phyloP scores from a whole-genome alignment of 2,888 invertebrate genomes.

The Plutella xylostella region DNA sequence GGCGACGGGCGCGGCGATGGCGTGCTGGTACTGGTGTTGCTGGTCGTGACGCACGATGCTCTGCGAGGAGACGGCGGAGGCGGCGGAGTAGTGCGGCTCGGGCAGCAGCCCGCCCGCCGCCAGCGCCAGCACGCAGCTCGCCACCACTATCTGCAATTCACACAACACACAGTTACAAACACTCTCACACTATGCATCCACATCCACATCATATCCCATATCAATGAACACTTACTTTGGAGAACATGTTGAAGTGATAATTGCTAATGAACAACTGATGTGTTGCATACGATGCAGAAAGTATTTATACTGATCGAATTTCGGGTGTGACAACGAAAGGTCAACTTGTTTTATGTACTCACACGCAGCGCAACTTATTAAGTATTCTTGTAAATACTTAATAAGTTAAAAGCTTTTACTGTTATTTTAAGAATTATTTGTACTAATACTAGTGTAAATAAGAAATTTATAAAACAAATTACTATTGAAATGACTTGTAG shows the following conservation, averaged over 20 bases:
- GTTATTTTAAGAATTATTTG: no score
- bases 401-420: no score
- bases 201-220: not conserved
- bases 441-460: no score
- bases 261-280: conserved; percentile 17
- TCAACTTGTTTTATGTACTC: no score
- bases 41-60: conserved; percentile 23
- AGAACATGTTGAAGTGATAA: conserved; percentile 18
- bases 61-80: conserved; percentile 19
- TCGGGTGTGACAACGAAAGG: conserved; percentile 19
- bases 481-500: no score
- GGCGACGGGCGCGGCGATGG: conserved; percentile 8
- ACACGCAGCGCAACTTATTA: no score
- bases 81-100: conserved; percentile 25
- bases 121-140: conserved; percentile 25
- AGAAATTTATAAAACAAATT: no score
- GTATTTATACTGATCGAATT: conserved; percentile 20
- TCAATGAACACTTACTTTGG: conserved; percentile 18
- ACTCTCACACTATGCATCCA: not conserved
- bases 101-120: conserved; percentile 20
- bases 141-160: not conserved
- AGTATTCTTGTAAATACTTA: no score
- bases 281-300: conserved; percentile 11
- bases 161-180: not conserved
- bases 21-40: conserved; percentile 17